phyloP scores from a whole-genome alignment of 35 echinoderm and acorn worm species.

The Stichopus chloronotus region DNA sequence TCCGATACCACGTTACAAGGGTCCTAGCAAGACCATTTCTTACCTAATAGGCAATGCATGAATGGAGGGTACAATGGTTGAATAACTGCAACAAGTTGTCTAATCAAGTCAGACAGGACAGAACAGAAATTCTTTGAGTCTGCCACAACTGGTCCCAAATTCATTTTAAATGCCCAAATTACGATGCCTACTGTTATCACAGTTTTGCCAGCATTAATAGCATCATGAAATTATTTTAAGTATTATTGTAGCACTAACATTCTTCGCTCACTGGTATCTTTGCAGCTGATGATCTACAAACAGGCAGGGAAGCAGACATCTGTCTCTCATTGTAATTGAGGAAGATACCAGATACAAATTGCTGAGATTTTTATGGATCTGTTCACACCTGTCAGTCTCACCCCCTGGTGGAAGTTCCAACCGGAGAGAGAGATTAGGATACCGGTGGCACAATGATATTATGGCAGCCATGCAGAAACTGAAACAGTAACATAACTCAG shows the following conservation, averaged over 20 bases:
- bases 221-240: too few species aligned
- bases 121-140: too few species aligned
- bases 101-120: too few species aligned
- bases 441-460: neutral
- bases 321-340: constrained; percentile 25
- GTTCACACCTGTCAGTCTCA: constrained; percentile 11
- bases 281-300: neutral
- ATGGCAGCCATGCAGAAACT: neutral
- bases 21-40: too few species aligned
- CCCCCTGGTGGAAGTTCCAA: neutral
- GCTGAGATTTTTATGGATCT: constrained; percentile 8
- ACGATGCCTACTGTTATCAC: neutral
- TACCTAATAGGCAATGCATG: too few species aligned
- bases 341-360: constrained; percentile 14
- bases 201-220: neutral
- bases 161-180: neutral
- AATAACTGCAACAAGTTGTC: too few species aligned
- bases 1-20: too few species aligned
- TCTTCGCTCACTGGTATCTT: neutral
- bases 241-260: neutral
- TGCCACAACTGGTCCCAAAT: too few species aligned
- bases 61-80: too few species aligned
- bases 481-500: neutral
- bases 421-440: neutral
- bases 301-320: constrained; percentile 24